These are phyloP conservation scores for Troides aeacus DNA, from an alignment of 2,888 invertebrate species.

Conservation along the genomic window DNA sequence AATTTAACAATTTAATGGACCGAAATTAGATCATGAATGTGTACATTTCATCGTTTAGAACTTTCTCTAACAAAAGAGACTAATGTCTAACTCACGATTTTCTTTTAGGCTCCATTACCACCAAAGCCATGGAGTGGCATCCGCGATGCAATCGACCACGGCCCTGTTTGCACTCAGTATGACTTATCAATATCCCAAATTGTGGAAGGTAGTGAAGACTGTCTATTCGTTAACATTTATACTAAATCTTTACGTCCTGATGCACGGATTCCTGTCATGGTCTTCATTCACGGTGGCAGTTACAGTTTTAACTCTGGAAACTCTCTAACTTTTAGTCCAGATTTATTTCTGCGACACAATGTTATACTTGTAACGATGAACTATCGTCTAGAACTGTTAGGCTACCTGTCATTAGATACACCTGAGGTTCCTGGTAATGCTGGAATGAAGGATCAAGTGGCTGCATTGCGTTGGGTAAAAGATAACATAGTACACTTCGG, in stretches of 20 bases:
- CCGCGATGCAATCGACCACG: slow-evolving; percentile 55
- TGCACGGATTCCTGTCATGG: slow-evolving; percentile 60
- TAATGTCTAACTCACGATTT: not conserved
- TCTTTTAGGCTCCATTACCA: slow-evolving; percentile 54
- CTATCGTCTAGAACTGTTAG: slow-evolving; percentile 55
- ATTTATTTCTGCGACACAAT: slow-evolving; percentile 58
- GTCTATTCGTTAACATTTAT: slow-evolving; percentile 60
- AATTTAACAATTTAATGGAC: no score
- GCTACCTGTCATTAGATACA: slow-evolving; percentile 49
- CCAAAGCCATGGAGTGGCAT: slow-evolving; percentile 53
- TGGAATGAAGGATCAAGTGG: slow-evolving; percentile 63
- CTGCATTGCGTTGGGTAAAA: slow-evolving; percentile 56
- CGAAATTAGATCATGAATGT: no score
- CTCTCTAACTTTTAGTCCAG: slow-evolving; percentile 54
- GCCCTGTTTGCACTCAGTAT: slow-evolving; percentile 57
- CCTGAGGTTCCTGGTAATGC: slow-evolving; percentile 63
- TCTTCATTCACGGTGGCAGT: slow-evolving; percentile 67
- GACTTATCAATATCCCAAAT: slow-evolving; percentile 43
- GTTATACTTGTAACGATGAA: slow-evolving; percentile 67
- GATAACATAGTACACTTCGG: slow-evolving; percentile 57
- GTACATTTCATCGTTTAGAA: no score
- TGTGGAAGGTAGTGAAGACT: slow-evolving; percentile 56
- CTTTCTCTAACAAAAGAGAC: no score
- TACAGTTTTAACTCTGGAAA: slow-evolving; percentile 61
- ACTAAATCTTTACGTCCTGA: slow-evolving; percentile 42